A percentile compares a stretch with the other conserved stretches of the same genome.
These are phyloP conservation scores for Formicarius rufipectus DNA, from an alignment of 2,113 vertebrate genomes.

Conservation along the genomic window DNA sequence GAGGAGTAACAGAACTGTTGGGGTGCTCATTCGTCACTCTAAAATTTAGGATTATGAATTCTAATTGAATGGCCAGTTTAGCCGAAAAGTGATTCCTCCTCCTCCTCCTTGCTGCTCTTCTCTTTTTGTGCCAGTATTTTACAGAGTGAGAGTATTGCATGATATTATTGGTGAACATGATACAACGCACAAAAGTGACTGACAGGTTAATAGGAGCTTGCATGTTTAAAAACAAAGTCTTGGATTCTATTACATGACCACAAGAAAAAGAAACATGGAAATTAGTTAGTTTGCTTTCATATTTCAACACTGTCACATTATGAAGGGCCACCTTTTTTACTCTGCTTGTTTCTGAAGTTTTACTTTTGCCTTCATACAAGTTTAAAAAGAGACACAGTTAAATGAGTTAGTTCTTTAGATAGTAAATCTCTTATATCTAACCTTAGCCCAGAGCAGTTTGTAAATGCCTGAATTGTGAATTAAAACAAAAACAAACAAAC, in stretches of 20 bases:
- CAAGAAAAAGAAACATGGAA: slow-evolving; percentile 42
- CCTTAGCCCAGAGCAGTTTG: not conserved
- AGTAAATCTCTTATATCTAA: not conserved
- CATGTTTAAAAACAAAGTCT: slow-evolving; percentile 1
- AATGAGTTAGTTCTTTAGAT: not conserved
- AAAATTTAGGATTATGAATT: slow-evolving; percentile 16
- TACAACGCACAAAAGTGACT: not conserved
- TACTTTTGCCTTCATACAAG: not conserved
- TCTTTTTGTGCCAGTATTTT: not conserved
- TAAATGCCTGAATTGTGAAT: not conserved
- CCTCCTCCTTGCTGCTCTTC: not conserved
- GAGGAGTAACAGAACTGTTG: slow-evolving; percentile 23
- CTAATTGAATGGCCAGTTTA: not conserved
- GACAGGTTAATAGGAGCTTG: slow-evolving; percentile 16
- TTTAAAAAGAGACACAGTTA: slow-evolving; percentile 13
- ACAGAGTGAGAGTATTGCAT: not conserved
- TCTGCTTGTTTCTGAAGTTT: not conserved
- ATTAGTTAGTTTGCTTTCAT: slow-evolving; percentile 16
- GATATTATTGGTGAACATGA: not conserved
- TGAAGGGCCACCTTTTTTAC: not conserved
- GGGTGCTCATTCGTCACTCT: slow-evolving; percentile 3
- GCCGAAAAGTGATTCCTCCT: not conserved
- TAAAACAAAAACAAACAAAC: not conserved
- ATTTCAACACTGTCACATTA: slow-evolving; percentile 28
- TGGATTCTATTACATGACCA: slow-evolving; percentile 32